Evolutionary conservation across 2,113 vertebrate genomes (phyloP).

Genomic region (Gymnorhina tibicen): DNA sequence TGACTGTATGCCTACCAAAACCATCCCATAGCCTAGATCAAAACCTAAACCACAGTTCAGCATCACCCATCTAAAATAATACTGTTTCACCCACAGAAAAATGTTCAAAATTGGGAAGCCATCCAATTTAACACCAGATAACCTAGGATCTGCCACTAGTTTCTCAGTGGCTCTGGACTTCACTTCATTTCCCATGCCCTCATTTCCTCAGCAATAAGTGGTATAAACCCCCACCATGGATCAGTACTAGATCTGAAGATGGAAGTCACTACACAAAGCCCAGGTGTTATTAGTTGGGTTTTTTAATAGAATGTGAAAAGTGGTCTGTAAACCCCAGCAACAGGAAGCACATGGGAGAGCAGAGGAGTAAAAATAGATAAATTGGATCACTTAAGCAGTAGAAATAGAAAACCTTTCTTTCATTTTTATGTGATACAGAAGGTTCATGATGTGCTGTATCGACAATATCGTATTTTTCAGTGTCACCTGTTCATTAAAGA

Average conservation of each 20-base stretch:
- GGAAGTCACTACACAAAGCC: background rate
- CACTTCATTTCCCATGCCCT: background rate
- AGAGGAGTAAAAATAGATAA: conserved; percentile 39
- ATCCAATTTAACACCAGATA: background rate
- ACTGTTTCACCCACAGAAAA: background rate
- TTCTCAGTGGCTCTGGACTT: background rate
- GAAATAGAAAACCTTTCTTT: conserved; percentile 48
- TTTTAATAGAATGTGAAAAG: background rate
- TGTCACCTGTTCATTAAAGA: conserved; percentile 64
- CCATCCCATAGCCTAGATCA: background rate
- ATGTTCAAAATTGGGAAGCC: background rate
- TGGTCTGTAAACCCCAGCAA: background rate
- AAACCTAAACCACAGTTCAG: background rate
- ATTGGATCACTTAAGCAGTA: conserved; percentile 39
- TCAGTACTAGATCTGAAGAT: background rate
- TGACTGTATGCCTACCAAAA: background rate
- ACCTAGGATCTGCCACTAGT: background rate
- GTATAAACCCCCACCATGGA: background rate
- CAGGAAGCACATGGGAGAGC: background rate
- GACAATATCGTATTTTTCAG: conserved; percentile 55
- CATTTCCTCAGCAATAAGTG: background rate
- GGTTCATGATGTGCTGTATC: conserved; percentile 52
- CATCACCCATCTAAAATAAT: background rate
- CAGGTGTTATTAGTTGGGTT: background rate
- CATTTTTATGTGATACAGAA: conserved; percentile 59